Percentiles rank a stretch among this genome's conserved stretches.
Conservation (phyloP, 2,888 invertebrate genomes). For the Agrochola circellaris region DNA sequence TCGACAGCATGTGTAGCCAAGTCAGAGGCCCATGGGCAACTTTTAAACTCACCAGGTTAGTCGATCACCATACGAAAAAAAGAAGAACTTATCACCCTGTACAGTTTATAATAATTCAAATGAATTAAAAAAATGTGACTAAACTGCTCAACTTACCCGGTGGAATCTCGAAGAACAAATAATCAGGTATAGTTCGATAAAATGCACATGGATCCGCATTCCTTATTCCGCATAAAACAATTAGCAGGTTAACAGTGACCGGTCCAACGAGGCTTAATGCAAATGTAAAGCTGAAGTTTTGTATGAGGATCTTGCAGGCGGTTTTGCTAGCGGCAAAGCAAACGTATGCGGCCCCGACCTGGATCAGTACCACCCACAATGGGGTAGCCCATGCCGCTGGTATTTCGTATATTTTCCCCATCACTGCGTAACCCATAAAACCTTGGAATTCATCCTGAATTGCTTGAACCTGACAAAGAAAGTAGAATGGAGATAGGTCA, state of each 20-base stretch:
- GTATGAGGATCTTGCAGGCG: slow-evolving; percentile 97
- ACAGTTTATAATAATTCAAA: slow-evolving; percentile 1
- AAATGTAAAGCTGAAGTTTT: slow-evolving; percentile 96
- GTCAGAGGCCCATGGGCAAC: too few species aligned
- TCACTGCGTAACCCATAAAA: slow-evolving; percentile 79
- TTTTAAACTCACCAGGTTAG: too few species aligned
- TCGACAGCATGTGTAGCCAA: too few species aligned
- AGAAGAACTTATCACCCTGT: neutral
- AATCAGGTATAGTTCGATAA: slow-evolving; percentile 93
- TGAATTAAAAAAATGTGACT: neutral
- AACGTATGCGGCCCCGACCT: slow-evolving; percentile 92
- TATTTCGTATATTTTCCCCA: slow-evolving; percentile 77
- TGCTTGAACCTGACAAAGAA: slow-evolving; percentile 84
- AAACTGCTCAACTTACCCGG: slow-evolving; percentile 81
- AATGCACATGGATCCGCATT: slow-evolving; percentile 93
- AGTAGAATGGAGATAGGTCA: neutral
- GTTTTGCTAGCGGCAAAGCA: slow-evolving; percentile 94
- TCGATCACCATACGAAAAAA: too few species aligned
- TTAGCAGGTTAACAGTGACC: slow-evolving; percentile 92
- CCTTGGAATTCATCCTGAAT: slow-evolving; percentile 81
- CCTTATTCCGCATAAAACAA: slow-evolving; percentile 92
- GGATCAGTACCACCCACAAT: slow-evolving; percentile 92
- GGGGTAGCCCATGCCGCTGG: slow-evolving; percentile 83
- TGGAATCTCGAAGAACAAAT: slow-evolving; percentile 96
- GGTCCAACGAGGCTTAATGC: slow-evolving; percentile 95